These are phyloP conservation scores for Lytechinus variegatus DNA, from an alignment of 35 echinoderm and acorn worm species.

Conservation along the genomic window DNA sequence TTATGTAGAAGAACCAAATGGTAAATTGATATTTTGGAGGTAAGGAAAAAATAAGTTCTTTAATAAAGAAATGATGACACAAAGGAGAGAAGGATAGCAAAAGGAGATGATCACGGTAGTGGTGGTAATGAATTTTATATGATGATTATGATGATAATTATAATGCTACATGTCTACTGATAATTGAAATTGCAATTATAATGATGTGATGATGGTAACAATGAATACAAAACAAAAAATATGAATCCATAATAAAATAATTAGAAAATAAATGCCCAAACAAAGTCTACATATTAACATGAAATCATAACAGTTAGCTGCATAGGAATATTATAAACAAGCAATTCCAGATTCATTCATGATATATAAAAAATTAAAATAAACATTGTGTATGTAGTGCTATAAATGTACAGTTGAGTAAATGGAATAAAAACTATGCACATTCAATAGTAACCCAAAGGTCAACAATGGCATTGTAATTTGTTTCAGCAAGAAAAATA, in stretches of 20 bases:
- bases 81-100: not conserved
- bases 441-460: not conserved
- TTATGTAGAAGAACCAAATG: not conserved
- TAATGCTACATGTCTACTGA: not conserved
- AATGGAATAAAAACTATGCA: not conserved
- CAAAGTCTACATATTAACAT: not conserved
- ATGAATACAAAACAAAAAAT: not conserved
- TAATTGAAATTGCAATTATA: not conserved
- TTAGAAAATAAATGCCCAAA: not conserved
- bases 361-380: not conserved
- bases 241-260: not conserved
- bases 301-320: not conserved
- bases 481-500: not conserved
- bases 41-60: not conserved
- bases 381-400: not conserved
- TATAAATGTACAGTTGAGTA: not conserved
- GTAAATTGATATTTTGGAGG: not conserved
- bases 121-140: not conserved
- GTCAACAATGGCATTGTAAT: not conserved
- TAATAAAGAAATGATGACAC: not conserved
- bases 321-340: no score
- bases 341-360: not conserved
- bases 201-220: not conserved
- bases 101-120: not conserved
- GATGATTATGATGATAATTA: not conserved